Base-by-base conservation (phyloP, 2,113 vertebrate species). In the Bufo bufo region DNA sequence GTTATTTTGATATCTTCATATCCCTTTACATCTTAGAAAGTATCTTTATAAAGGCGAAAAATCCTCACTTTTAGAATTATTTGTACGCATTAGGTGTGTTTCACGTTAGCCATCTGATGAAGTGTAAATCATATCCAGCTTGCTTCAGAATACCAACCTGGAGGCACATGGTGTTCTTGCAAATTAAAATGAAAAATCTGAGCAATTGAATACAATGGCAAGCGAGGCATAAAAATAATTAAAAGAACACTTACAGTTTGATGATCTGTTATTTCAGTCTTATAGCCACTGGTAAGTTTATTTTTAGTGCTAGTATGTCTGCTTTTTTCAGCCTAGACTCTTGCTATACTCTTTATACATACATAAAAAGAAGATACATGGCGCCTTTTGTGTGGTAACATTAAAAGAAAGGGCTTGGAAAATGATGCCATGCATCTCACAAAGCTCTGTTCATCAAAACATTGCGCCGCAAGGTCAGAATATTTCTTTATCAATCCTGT, bases 131-230 rank as follows among this genome's bases (percentile, higher is more conserved):
- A 16, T 63, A 83, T 89, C 77, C 66, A 82, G 91, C 89, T 33
- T 61, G 77, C 78, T 89, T 86, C 78, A 82, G n/a, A 89, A 84
- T 66, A 78, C n/a, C 50, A 77, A 77, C 87, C 82, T 63, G 19
- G 61, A 84, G 81, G 87, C 87, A 78, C 87, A 77, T 69, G 87
- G 87, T 89, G 81, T 84, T 89, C 81, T 50, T 77, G 82, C 72
- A 89, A 78, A 89, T 89, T 89, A 89, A 89, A 89, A 89, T 89
- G 87, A 89, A 89, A 89, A 89, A 89, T 89, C 74, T 89, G 50
- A 69, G 87, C 87, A 84, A 89, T 84, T 89, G 87, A 88, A 56
- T 82, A 84, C 87, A 89, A 59, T 84, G 81, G 82, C 81, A 84
- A 89, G 82, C 72, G 84, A 89, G 78, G 72, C 87, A 89, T 87